Evolutionary conservation across 2,888 invertebrate genomes (phyloP).

Genomic region (Prosapia bicincta): DNA sequence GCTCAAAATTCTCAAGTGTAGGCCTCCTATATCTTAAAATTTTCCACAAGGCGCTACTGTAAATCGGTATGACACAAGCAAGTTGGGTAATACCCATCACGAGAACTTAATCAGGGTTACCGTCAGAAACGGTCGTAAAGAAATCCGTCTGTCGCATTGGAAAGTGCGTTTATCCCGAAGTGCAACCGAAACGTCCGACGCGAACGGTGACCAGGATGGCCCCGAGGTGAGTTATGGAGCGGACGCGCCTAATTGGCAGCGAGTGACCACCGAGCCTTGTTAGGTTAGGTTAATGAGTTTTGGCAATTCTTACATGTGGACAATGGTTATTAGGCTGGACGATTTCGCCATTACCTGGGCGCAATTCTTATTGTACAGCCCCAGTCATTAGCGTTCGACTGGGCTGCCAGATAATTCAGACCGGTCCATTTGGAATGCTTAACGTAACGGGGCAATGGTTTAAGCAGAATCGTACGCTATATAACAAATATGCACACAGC

Average conservation of each 20-base stretch:
- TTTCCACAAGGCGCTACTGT: no score
- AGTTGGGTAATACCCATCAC: no score
- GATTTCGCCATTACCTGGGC: neutral
- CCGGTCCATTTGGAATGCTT: no score
- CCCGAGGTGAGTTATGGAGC: neutral
- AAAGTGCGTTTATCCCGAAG: neutral
- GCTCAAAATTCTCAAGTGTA: no score
- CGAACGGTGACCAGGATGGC: neutral
- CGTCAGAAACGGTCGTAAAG: neutral
- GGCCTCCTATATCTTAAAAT: no score
- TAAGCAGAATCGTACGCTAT: no score
- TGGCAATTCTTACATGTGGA: neutral
- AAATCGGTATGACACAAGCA: no score
- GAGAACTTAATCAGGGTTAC: neutral
- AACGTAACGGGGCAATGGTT: no score
- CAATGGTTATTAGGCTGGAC: neutral
- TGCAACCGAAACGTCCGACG: neutral
- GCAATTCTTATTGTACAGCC: neutral
- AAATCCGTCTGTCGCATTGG: neutral
- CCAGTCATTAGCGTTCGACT: neutral
- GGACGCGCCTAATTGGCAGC: neutral
- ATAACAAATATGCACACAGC: no score
- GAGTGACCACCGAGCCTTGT: slow-evolving; percentile 2
- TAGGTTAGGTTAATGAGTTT: neutral
- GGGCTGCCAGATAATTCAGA: no score